phyloP scores from a whole-genome alignment of 2,888 invertebrate genomes.

The Agapetus fuscipes region DNA sequence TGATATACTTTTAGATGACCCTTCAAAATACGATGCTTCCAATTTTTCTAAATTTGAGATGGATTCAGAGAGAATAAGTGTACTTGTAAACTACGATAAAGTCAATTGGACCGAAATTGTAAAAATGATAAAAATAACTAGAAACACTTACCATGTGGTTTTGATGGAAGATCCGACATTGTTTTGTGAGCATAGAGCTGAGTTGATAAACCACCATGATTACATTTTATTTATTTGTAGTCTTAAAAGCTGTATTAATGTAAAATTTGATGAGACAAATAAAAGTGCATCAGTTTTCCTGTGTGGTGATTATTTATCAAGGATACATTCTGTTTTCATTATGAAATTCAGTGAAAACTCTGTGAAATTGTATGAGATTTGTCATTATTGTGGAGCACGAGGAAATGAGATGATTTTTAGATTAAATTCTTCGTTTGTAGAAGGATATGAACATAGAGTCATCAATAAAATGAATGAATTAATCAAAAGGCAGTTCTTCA shows the following conservation, averaged over 20 bases:
- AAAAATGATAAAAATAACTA: background rate
- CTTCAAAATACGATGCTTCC: no score
- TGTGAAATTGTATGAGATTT: constrained; percentile 12
- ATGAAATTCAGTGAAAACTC: constrained; percentile 6
- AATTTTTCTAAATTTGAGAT: no score
- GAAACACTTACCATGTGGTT: background rate
- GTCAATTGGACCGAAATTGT: background rate
- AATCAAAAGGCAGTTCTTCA: background rate
- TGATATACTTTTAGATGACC: background rate
- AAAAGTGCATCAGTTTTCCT: background rate
- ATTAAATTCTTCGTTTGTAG: background rate
- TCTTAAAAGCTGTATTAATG: background rate
- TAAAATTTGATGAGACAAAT: background rate
- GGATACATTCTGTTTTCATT: constrained; percentile 7
- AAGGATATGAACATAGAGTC: no score
- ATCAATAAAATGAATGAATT: no score
- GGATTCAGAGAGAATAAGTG: background rate
- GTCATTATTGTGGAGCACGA: constrained; percentile 13
- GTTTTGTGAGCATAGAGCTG: background rate
- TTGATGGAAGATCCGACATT: background rate
- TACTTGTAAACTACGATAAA: background rate
- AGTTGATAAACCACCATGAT: background rate
- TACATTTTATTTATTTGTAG: background rate
- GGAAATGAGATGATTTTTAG: constrained; percentile 6
- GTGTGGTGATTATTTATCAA: background rate